These are phyloP conservation scores for Trichonephila clavipes DNA, from an alignment of 1,140 invertebrate genomes.

Conservation along the genomic window DNA sequence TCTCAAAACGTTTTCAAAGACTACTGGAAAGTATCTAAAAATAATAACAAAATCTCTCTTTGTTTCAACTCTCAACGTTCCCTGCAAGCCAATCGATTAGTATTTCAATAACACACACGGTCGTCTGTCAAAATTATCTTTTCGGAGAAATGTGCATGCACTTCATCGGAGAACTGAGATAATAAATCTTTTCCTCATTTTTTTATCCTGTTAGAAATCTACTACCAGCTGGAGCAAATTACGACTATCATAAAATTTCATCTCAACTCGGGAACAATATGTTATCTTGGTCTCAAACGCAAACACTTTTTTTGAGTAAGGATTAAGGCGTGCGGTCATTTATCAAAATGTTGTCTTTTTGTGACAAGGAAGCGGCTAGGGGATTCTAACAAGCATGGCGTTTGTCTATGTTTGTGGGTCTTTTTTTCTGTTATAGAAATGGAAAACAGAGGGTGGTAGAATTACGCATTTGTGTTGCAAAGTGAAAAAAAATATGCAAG, in stretches of 20 bases:
- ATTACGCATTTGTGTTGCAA: not conserved
- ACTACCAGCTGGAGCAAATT: slow-evolving; percentile 2
- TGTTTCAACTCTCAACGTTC: not conserved
- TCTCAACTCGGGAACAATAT: not conserved
- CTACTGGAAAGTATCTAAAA: not conserved
- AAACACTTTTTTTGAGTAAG: slow-evolving; percentile 10
- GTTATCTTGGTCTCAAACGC: not conserved
- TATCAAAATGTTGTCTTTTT: not conserved
- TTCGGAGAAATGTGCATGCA: not conserved
- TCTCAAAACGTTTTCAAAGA: not conserved
- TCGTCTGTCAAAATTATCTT: slow-evolving; percentile 24
- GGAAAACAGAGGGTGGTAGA: not conserved
- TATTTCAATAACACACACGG: slow-evolving; percentile 8
- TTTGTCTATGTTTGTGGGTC: not conserved
- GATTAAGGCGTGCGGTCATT: slow-evolving; percentile 6
- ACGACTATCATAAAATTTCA: slow-evolving; percentile 38
- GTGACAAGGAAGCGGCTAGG: not conserved
- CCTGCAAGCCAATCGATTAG: not conserved
- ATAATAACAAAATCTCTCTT: not conserved
- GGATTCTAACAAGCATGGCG: not conserved
- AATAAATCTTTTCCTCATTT: not conserved
- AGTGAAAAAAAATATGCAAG: too few relatives aligned
- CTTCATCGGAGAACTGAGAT: not conserved
- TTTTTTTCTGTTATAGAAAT: not conserved
- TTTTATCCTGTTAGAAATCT: not conserved